Base-by-base conservation (phyloP, 2,113 vertebrate species). In the Cyanistes caeruleus region DNA sequence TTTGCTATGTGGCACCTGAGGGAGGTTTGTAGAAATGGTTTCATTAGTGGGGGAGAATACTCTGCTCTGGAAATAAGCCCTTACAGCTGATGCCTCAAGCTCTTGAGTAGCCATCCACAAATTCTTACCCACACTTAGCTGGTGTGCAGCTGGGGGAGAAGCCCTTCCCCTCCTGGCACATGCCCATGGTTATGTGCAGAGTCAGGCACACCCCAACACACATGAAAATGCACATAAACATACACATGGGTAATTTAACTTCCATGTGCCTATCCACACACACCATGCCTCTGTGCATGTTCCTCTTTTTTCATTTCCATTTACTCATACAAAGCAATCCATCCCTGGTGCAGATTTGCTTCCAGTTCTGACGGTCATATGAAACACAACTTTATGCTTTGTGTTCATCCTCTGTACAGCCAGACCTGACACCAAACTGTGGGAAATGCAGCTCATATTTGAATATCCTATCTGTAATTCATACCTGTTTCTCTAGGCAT, bases 51-150 rank as follows among this genome's bases (percentile, higher is more conserved):
- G 30, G 11, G 17, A 39, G 76, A 89, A 80, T 46, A 48, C 59
- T 88, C 33, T 43, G 30, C 48, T 11, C 63, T 86, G 55, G 65
- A 87, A 94, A 72, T 41, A 76, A 75, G 22, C 62, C 70, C 87
- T 65, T 49, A 30, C 2, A 52, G 65, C n/a, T 75, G 49, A 49
- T 2, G 13, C 48, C 43, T 91, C 58, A 20, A 91, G 41, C 53
- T 73, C 13, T 58, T 73, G 65, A 25, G 59, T 11, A 73, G 44
- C 74, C 5, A 1, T 33, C 51, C 63, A 77, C 70, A 85, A 77
- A 82, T 51, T 72, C 58, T 84, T 2, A 2, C 39, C 35, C 62
- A 87, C 49, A 31, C 25, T 59, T 81, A 46, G 4, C 41, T 49
- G 46, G 10, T 74, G 49, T 52, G 73, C 53, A 67, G 75, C 41